Percentiles rank a stretch among this genome's conserved stretches.
Conservation (phyloP, 2,888 invertebrate species). For the Sepioteuthis lessoniana region DNA sequence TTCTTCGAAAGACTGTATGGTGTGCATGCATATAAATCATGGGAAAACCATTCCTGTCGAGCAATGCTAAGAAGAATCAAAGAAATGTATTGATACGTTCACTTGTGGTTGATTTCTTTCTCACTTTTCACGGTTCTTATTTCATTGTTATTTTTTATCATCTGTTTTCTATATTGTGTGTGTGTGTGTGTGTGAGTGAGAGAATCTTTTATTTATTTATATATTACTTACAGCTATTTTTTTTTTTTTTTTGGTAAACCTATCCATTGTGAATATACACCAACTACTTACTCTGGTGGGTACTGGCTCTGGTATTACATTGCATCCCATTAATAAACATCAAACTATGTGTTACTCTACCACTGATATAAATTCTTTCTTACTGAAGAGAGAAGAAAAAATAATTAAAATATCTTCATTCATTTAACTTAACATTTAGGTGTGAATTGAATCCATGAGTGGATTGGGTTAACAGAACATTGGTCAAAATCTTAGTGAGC, state of each 20-base stretch:
- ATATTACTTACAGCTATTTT: too few species aligned
- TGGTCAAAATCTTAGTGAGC: too few species aligned
- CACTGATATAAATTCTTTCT: too few species aligned
- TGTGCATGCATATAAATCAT: neutral
- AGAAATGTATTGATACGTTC: conserved; percentile 1
- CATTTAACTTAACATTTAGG: too few species aligned
- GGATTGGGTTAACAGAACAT: too few species aligned
- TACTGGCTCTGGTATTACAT: neutral
- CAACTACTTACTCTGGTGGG: neutral
- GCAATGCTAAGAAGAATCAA: neutral
- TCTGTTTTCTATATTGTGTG: too few species aligned
- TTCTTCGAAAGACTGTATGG: neutral
- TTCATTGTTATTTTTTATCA: neutral
- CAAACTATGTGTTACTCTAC: too few species aligned
- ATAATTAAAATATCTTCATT: too few species aligned
- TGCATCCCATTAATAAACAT: too few species aligned
- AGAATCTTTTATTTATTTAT: neutral
- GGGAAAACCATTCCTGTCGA: neutral
- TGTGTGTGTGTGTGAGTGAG: too few species aligned
- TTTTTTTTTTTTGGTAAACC: neutral
- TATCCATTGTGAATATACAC: neutral
- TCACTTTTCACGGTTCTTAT: neutral
- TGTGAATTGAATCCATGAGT: too few species aligned
- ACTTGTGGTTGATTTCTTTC: neutral
- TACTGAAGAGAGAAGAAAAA: too few species aligned